These are phyloP conservation scores for Andrena camellia DNA, from an alignment of 2,888 invertebrate genomes.

Conservation along the genomic window DNA sequence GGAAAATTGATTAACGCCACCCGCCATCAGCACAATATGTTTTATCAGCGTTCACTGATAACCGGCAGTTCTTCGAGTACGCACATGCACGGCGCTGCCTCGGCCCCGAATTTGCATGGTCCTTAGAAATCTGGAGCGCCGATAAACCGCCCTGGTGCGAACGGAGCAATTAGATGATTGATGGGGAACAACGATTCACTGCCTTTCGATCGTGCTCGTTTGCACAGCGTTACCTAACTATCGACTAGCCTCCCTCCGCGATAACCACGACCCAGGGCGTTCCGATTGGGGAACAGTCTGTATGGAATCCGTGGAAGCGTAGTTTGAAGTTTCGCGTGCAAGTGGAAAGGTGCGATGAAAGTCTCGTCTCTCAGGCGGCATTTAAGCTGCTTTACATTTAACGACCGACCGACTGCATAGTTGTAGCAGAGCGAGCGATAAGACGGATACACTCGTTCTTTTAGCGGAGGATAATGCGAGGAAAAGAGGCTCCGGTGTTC, in stretches of 20 bases:
- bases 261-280: neutral
- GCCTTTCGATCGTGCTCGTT: neutral
- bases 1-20: conserved; percentile 68
- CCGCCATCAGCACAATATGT: conserved; percentile 37
- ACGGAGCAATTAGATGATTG: conserved; percentile 24
- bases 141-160: neutral
- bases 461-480: neutral
- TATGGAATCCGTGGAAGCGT: neutral
- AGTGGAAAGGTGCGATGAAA: neutral
- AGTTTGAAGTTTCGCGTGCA: neutral
- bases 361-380: conserved; percentile 14
- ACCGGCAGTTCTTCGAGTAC: conserved; percentile 6
- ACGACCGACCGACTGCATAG: conserved; percentile 10
- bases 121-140: neutral
- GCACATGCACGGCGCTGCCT: neutral
- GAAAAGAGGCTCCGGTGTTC: neutral
- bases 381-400: conserved; percentile 32
- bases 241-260: neutral
- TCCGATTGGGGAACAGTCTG: neutral
- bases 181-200: neutral
- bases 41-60: conserved; percentile 50
- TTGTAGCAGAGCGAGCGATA: conserved; percentile 16
- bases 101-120: conserved; percentile 10
- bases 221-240: neutral
- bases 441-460: conserved; percentile 29